Conservation (phyloP, 2,113 vertebrate species). For the Tor tambroides region DNA sequence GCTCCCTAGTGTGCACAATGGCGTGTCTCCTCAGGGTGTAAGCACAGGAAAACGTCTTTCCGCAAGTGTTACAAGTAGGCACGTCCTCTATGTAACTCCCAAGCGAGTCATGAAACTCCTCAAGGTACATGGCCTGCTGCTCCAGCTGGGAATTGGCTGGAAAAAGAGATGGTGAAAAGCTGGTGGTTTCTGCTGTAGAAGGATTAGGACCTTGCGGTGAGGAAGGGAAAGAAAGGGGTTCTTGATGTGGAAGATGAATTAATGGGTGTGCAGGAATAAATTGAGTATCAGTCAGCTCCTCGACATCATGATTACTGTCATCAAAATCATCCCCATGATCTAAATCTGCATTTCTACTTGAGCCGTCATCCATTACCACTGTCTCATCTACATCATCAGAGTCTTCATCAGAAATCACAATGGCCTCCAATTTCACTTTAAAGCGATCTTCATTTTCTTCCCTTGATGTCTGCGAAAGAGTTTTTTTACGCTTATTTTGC, state of each 20-base stretch:
- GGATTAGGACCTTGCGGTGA: slow-evolving; percentile 65
- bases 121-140: slow-evolving; percentile 78
- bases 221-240: slow-evolving; percentile 69
- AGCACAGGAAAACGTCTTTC: slow-evolving; percentile 93
- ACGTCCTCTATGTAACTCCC: slow-evolving; percentile 86
- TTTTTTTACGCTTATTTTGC: slow-evolving; percentile 30
- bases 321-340: slow-evolving; percentile 73
- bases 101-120: slow-evolving; percentile 83
- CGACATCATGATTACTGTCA: slow-evolving; percentile 69
- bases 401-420: slow-evolving; percentile 93
- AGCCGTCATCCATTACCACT: slow-evolving; percentile 38
- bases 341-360: slow-evolving; percentile 62
- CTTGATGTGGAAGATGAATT: slow-evolving; percentile 67
- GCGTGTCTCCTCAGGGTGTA: slow-evolving; percentile 91
- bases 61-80: slow-evolving; percentile 89
- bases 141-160: slow-evolving; percentile 64
- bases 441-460: slow-evolving; percentile 49
- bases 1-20: slow-evolving; percentile 90
- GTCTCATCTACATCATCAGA: slow-evolving; percentile 67
- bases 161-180: slow-evolving; percentile 45
- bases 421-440: slow-evolving; percentile 89
- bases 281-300: slow-evolving; percentile 64
- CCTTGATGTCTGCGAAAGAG: slow-evolving; percentile 18
- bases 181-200: slow-evolving; percentile 68
- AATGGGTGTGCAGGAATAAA: slow-evolving; percentile 75